A percentile compares a stretch with the other conserved stretches of the same genome.
Conservation (phyloP, 2,113 vertebrate species). For the Cyanoliseus patagonus region DNA sequence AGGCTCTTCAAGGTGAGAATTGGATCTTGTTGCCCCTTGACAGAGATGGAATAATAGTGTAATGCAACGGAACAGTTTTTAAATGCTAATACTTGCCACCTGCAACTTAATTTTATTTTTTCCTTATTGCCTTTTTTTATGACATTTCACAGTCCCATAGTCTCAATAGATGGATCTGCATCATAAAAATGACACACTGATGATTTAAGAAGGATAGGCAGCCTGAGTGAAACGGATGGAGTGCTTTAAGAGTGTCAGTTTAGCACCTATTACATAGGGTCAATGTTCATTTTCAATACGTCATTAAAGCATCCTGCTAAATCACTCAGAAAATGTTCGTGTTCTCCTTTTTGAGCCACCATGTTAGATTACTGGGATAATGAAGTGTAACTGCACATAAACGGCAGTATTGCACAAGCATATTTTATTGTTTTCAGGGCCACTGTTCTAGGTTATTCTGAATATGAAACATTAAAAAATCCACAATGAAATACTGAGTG, state of each 20-base stretch:
- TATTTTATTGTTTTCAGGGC: conserved; percentile 62
- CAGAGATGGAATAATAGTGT: conserved; percentile 51
- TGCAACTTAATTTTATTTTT: conserved; percentile 77
- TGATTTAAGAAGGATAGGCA: conserved; percentile 74
- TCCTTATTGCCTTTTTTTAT: conserved; percentile 70
- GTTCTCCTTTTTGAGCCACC: conserved; percentile 43
- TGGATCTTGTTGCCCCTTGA: conserved; percentile 60
- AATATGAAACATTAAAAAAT: conserved; percentile 59
- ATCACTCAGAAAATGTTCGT: conserved; percentile 65
- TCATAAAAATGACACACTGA: conserved; percentile 71
- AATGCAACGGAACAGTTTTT: conserved; percentile 56
- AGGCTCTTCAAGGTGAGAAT: conserved; percentile 21
- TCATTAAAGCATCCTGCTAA: conserved; percentile 76
- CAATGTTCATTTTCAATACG: conserved; percentile 75
- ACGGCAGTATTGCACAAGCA: conserved; percentile 35
- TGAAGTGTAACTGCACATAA: conserved; percentile 71
- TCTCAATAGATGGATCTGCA: conserved; percentile 66
- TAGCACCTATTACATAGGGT: conserved; percentile 78
- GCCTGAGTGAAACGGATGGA: conserved; percentile 68
- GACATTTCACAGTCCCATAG: conserved; percentile 77
- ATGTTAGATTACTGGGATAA: conserved; percentile 69
- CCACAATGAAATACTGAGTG: conserved; percentile 38
- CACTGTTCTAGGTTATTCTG: conserved; percentile 42
- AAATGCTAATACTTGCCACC: conserved; percentile 74
- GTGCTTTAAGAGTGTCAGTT: conserved; percentile 72